phyloP scores from a whole-genome alignment of 2,888 invertebrate species.

The Augiades crinisus region DNA sequence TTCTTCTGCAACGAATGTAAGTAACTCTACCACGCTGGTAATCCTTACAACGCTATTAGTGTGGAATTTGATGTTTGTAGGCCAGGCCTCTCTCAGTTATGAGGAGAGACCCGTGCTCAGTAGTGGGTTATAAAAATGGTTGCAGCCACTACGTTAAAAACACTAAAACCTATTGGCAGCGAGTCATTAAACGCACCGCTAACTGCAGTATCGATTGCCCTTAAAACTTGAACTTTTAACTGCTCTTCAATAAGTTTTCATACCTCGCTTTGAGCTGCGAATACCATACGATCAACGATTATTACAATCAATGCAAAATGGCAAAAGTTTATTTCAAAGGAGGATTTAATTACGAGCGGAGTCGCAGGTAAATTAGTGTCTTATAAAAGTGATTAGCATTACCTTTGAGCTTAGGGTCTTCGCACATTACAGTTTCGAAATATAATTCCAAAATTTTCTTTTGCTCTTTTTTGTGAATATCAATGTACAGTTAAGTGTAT shows the following conservation, averaged over 20 bases:
- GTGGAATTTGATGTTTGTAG: no score
- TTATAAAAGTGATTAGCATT: slow-evolving; percentile 5
- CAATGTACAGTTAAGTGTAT: no score
- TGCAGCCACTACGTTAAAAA: no score
- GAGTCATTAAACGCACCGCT: slow-evolving; percentile 1
- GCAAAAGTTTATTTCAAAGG: slow-evolving; percentile 18
- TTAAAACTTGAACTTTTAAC: slow-evolving; percentile 11
- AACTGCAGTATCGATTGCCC: slow-evolving; percentile 16
- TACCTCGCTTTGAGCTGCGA: slow-evolving; percentile 12
- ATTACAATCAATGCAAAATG: slow-evolving; percentile 11
- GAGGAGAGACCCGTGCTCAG: no score
- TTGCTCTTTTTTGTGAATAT: no score
- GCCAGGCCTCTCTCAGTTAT: no score
- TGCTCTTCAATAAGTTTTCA: slow-evolving; percentile 6
- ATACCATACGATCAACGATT: slow-evolving; percentile 10
- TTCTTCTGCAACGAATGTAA: no score
- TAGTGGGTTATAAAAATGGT: no score
- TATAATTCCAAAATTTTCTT: no score
- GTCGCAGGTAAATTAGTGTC: slow-evolving; percentile 13
- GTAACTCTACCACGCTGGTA: no score
- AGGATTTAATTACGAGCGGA: slow-evolving; percentile 7
- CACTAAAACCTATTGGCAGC: slow-evolving; percentile 8
- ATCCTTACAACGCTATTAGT: no score
- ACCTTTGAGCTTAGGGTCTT: neutral
- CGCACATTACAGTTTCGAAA: neutral